Percentiles rank a stretch among this genome's conserved stretches.
phyloP scores from a whole-genome alignment of 2,888 invertebrate species.

The Synergus gifuensis region DNA sequence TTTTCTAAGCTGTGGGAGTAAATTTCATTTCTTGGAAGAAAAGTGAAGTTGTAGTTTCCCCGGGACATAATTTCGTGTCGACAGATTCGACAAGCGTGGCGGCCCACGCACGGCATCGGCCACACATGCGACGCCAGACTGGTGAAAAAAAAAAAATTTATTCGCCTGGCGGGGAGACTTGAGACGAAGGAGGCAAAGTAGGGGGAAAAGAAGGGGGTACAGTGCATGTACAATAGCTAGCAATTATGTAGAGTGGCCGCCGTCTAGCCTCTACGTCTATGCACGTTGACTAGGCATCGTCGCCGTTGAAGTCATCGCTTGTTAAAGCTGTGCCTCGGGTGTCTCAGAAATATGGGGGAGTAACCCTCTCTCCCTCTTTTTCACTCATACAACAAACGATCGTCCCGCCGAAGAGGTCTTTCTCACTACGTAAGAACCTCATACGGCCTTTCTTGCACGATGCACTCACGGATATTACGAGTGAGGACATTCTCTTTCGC shows the following conservation, averaged over 20 bases:
- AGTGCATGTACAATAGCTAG: conserved; percentile 59
- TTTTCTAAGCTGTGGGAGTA: conserved; percentile 11
- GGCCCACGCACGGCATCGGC: conserved; percentile 36
- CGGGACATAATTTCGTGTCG: conserved; percentile 28
- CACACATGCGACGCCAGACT: conserved; percentile 28
- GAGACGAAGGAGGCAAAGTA: conserved; percentile 42
- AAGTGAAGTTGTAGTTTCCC: conserved; percentile 14
- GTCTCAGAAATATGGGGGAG: conserved; percentile 53
- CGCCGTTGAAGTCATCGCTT: conserved; percentile 62
- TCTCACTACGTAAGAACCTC: conserved; percentile 53
- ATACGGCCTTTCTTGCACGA: conserved; percentile 51
- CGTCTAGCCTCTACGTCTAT: conserved; percentile 57
- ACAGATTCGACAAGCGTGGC: conserved; percentile 28
- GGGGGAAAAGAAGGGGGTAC: conserved; percentile 38
- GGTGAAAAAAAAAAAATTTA: conserved; percentile 22
- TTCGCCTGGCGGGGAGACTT: conserved; percentile 26
- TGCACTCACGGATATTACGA: conserved; percentile 68
- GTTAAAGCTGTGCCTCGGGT: conserved; percentile 62
- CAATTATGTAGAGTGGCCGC: conserved; percentile 70
- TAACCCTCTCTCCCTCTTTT: background rate
- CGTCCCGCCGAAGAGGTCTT: conserved; percentile 23
- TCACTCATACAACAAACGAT: conserved; percentile 25
- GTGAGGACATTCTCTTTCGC: conserved; percentile 41
- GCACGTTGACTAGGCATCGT: conserved; percentile 43
- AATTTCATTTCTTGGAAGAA: conserved; percentile 28